Conservation (phyloP, 2,888 invertebrate species). For the Lordiphosa andalusiaca region DNA sequence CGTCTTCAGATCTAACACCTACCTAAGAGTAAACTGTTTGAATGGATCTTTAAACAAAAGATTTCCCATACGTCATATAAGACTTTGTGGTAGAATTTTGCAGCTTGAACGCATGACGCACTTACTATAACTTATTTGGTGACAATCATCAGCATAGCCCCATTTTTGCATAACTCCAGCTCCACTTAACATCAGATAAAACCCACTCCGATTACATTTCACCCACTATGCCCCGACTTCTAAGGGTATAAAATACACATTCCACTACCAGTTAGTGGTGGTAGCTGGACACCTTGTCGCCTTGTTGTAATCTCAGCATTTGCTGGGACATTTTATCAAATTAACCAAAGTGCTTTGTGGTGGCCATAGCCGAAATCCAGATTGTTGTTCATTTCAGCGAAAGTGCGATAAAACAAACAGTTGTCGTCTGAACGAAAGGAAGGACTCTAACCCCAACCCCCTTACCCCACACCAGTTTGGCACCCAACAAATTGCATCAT, state of each 20-base stretch:
- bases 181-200: too few species aligned
- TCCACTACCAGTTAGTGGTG: constrained; percentile 26
- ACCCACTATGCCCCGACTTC: background rate
- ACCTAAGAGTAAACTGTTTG: too few species aligned
- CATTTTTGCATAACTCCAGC: too few species aligned
- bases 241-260: background rate
- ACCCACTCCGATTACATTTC: too few species aligned
- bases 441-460: constrained; percentile 30
- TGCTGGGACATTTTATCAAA: constrained; percentile 74
- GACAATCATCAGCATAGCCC: too few species aligned
- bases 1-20: too few species aligned
- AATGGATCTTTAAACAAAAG: too few species aligned
- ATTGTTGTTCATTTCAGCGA: constrained; percentile 73
- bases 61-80: too few species aligned
- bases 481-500: constrained; percentile 75
- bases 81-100: too few species aligned
- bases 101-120: too few species aligned
- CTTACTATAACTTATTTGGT: too few species aligned
- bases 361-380: constrained; percentile 38
- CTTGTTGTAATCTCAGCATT: constrained; percentile 63
- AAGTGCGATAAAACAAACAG: constrained; percentile 78
- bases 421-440: constrained; percentile 16
- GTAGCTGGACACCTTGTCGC: constrained; percentile 50
- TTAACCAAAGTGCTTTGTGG: constrained; percentile 74
- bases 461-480: too few species aligned